Percentiles rank a stretch among this genome's conserved stretches.
phyloP scores from a whole-genome alignment of 2,888 invertebrate species.

The Brachycybe producta region DNA sequence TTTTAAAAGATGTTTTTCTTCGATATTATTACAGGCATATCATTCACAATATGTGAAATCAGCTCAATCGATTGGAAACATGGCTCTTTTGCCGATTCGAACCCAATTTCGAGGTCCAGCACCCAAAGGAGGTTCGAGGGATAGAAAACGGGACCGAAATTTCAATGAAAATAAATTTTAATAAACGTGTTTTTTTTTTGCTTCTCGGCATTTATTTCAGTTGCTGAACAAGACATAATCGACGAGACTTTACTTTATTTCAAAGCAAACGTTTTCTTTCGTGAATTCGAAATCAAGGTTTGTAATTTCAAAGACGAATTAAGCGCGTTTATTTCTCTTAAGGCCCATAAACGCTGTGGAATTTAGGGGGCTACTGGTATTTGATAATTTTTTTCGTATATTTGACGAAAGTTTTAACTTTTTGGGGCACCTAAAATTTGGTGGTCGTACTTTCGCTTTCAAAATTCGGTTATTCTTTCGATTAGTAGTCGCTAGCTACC shows the following conservation, averaged over 20 bases:
- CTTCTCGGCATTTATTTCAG: constrained; percentile 27
- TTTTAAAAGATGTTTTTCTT: constrained; percentile 19
- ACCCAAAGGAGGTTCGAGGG: constrained; percentile 46
- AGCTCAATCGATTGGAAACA: constrained; percentile 70
- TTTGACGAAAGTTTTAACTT: no score
- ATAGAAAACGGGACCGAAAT: not conserved
- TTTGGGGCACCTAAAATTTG: no score
- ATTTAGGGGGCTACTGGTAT: no score
- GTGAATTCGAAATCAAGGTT: constrained; percentile 97
- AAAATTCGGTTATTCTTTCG: no score
- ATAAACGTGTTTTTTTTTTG: not conserved
- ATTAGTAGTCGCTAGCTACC: no score
- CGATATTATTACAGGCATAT: no score
- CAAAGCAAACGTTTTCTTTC: constrained; percentile 97
- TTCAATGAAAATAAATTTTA: not conserved
- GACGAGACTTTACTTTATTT: constrained; percentile 96
- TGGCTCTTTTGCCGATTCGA: constrained; percentile 79
- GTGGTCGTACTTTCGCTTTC: no score
- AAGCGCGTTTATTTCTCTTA: no score
- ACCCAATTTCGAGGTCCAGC: constrained; percentile 90
- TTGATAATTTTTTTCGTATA: no score
- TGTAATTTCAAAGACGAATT: no score
- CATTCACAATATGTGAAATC: constrained; percentile 72
- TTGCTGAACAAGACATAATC: constrained; percentile 74
- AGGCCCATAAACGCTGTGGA: no score